Base-by-base conservation (phyloP, 2,113 vertebrate genomes). In the Otolemur garnettii region DNA sequence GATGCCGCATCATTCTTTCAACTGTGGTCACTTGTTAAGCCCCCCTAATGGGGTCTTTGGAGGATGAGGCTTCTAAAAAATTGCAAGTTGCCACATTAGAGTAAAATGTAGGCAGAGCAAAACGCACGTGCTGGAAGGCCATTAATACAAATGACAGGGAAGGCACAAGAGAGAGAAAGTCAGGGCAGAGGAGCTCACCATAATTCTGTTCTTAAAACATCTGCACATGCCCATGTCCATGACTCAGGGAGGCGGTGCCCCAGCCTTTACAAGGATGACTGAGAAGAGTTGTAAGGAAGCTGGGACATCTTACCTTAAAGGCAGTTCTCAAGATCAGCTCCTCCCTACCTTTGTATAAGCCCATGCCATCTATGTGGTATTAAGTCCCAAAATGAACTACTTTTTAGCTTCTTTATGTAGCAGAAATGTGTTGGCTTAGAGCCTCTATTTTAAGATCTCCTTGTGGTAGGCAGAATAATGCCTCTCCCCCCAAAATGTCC, bases 11-110 rank as follows among this genome's bases (percentile, higher is more conserved):
- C 45, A 71, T 87, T 94, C 71, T 77, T 75, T 90, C 15, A 42
- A 17, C 42, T 7, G 90, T 35, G 28, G 93, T 62, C 62, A 93
- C 72, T 85, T 38, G 66, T 38, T 93, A 93, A 81, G 19, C 14
- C 6, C 24, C 53, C 82, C 55, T 95, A 94, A 90, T 3, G 62
- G 82, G 50, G 81, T 38, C 4, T 75, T 57, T 72, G 57, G 83
- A 55, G 78, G 86, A 96, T 24, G 33, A 93, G 38, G 72, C 4
- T 57, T 92, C 53, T 68, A 75, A 86, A 82, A 57, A 8, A 59
- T n/a, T 4, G 9, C 6, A 80, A 38, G n/a, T 91, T 1, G 21
- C 17, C 4, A 4, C 66, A 28, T 42, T 80, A 78, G 30, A 71
- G 42, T 80, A 83, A 75, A 38, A 89, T 5, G 2, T 42, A 88